These are phyloP conservation scores for Tragelaphus imberbis DNA, from an alignment of 2,113 vertebrate species.

Conservation along the genomic window DNA sequence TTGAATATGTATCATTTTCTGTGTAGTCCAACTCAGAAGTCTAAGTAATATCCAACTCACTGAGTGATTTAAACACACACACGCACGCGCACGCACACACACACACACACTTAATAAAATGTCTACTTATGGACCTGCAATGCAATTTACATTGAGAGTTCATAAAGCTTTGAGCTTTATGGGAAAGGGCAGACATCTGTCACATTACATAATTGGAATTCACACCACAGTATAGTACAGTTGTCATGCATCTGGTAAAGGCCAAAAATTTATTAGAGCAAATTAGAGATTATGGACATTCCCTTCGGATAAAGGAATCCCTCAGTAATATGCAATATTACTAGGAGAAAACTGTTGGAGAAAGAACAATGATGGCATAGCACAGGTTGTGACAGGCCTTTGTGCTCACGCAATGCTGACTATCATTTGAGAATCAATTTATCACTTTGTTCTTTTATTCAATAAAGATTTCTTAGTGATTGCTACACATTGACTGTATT, in stretches of 20 bases:
- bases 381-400: neutral
- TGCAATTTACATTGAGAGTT: slow-evolving; percentile 47
- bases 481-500: neutral
- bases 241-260: slow-evolving; percentile 65
- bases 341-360: neutral
- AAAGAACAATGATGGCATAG: neutral
- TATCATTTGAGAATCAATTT: neutral
- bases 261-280: slow-evolving; percentile 61
- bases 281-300: slow-evolving; percentile 58
- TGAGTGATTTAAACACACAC: neutral
- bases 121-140: slow-evolving; percentile 33
- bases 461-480: neutral
- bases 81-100: neutral
- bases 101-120: neutral
- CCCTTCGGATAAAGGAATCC: slow-evolving; percentile 35
- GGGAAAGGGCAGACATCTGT: slow-evolving; percentile 64
- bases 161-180: slow-evolving; percentile 46
- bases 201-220: slow-evolving; percentile 56
- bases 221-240: slow-evolving; percentile 34
- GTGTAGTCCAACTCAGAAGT: neutral
- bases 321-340: neutral
- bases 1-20: neutral
- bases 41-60: neutral
- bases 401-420: neutral
- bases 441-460: neutral